phyloP scores from a whole-genome alignment of 1,140 invertebrate genomes.

The Colletes latitarsis region DNA sequence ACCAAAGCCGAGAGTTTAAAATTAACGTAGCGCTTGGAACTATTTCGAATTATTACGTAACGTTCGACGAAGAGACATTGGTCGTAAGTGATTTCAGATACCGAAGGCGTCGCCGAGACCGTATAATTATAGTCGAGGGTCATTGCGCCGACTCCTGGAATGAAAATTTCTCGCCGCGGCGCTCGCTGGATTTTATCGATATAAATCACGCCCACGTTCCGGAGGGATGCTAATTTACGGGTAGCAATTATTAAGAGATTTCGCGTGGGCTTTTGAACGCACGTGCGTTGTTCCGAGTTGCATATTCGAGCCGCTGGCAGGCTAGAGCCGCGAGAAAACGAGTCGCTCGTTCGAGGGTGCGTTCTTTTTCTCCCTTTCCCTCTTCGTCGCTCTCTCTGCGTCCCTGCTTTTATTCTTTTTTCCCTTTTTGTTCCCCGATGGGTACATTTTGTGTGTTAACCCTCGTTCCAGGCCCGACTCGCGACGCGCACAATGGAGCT shows the following conservation, averaged over 20 bases:
- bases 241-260: conserved; percentile 16
- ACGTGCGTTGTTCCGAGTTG: neutral
- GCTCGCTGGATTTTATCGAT: too few relatives aligned
- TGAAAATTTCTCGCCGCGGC: too few relatives aligned
- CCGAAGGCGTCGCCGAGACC: too few relatives aligned
- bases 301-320: neutral
- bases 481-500: conserved; percentile 63
- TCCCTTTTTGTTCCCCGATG: conserved; percentile 53
- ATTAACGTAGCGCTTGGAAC: too few relatives aligned
- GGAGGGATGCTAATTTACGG: neutral
- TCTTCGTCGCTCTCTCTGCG: neutral
- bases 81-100: too few relatives aligned
- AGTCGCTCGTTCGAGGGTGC: conserved; percentile 10
- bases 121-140: too few relatives aligned
- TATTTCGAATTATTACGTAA: too few relatives aligned
- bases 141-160: too few relatives aligned
- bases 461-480: conserved; percentile 50
- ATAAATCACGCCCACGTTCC: neutral
- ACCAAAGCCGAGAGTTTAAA: too few relatives aligned
- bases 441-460: conserved; percentile 61
- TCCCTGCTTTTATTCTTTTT: conserved; percentile 8
- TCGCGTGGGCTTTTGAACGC: neutral
- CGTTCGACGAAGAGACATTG: too few relatives aligned
- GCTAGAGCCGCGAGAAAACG: neutral
- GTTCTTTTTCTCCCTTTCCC: neutral